Percentiles rank a stretch among this genome's conserved stretches.
These are phyloP conservation scores for Chrysocyon brachyurus DNA, from an alignment of 2,797 vertebrate genomes.

Conservation along the genomic window DNA sequence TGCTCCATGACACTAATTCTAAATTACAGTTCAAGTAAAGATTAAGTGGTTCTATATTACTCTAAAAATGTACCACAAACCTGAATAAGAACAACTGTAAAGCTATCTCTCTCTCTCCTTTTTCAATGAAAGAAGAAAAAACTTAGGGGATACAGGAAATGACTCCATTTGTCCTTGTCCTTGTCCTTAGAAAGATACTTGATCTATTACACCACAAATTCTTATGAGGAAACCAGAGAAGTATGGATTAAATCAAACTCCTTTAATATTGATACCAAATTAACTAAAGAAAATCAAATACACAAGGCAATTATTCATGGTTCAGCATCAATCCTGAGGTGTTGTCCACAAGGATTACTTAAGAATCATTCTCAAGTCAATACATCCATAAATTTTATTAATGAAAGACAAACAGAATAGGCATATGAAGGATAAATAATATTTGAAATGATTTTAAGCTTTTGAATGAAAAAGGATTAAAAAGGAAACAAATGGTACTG, in stretches of 20 bases:
- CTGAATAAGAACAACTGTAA: background rate
- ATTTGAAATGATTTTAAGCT: background rate
- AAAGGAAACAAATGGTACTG: background rate
- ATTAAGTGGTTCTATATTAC: conserved; percentile 26
- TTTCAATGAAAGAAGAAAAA: conserved; percentile 37
- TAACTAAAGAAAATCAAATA: conserved; percentile 76
- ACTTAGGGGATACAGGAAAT: conserved; percentile 66
- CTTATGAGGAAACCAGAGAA: conserved; percentile 72
- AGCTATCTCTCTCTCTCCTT: background rate
- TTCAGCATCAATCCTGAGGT: conserved; percentile 8
- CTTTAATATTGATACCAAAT: conserved; percentile 75
- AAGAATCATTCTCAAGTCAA: conserved; percentile 53
- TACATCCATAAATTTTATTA: conserved; percentile 13
- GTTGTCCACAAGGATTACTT: background rate
- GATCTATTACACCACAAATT: conserved; percentile 68
- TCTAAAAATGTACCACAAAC: background rate
- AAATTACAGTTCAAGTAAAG: conserved; percentile 45
- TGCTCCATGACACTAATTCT: background rate
- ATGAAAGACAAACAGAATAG: background rate
- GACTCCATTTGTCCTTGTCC: background rate
- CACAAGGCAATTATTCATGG: conserved; percentile 44
- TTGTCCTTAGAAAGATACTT: conserved; percentile 70
- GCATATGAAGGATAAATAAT: background rate
- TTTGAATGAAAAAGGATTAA: conserved; percentile 1
- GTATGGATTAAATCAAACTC: conserved; percentile 61